These are phyloP conservation scores for Enteromius fasciolatus DNA, from an alignment of 2,797 vertebrate genomes.

Conservation along the genomic window DNA sequence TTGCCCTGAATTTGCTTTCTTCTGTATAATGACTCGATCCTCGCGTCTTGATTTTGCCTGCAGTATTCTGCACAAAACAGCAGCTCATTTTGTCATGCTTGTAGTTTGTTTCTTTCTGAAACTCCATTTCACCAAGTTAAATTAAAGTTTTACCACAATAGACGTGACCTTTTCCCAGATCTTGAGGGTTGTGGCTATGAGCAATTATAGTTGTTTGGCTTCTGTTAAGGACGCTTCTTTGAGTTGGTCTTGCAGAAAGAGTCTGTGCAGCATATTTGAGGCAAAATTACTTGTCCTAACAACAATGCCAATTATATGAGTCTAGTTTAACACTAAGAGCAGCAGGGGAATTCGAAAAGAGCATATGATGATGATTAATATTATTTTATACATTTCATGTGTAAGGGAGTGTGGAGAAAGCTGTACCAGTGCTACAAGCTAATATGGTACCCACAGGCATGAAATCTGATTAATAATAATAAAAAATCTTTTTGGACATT, in stretches of 20 bases:
- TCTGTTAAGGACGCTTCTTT: conserved; percentile 55
- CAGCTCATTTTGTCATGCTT: conserved; percentile 44
- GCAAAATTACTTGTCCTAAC: conserved; percentile 41
- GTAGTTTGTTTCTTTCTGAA: conserved; percentile 46
- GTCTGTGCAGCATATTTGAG: conserved; percentile 35
- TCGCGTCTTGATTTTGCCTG: conserved; percentile 14
- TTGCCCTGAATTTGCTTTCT: conserved; percentile 20
- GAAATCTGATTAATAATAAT: background rate
- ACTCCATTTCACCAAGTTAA: conserved; percentile 57
- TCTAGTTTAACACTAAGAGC: conserved; percentile 24
- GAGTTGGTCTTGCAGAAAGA: conserved; percentile 48
- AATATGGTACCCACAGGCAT: background rate
- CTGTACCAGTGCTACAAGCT: background rate
- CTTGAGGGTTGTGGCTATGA: conserved; percentile 59
- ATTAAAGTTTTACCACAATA: conserved; percentile 60
- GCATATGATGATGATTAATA: background rate
- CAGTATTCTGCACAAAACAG: conserved; percentile 39
- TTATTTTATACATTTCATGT: background rate
- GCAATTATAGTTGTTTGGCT: conserved; percentile 60
- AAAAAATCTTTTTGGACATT: no score
- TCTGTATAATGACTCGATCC: conserved; percentile 21
- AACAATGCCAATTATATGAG: conserved; percentile 48
- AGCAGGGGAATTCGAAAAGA: background rate
- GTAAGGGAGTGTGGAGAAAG: background rate
- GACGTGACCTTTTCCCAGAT: conserved; percentile 62